phyloP scores from a whole-genome alignment of 2,113 vertebrate genomes.

The Hippocampus mohnikei region DNA sequence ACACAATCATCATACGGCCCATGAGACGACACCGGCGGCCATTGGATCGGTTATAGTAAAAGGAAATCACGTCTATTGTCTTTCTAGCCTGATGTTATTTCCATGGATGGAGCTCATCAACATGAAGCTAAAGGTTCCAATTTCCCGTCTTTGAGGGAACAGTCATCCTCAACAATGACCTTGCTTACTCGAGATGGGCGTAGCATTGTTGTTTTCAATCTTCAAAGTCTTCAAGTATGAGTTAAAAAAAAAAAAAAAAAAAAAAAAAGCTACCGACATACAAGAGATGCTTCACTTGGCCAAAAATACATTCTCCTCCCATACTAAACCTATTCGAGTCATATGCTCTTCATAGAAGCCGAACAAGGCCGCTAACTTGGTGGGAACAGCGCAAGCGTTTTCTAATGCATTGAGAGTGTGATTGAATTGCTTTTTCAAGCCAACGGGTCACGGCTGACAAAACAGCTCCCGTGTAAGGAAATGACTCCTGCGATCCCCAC shows the following conservation, averaged over 20 bases:
- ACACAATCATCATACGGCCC: not conserved
- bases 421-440: conserved; percentile 39
- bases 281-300: not conserved
- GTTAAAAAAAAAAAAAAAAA: not conserved
- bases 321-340: conserved; percentile 33
- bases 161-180: not conserved
- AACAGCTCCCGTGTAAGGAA: conserved; percentile 13
- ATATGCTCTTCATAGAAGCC: conserved; percentile 34
- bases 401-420: conserved; percentile 28
- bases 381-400: conserved; percentile 14
- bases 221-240: not conserved
- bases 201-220: not conserved
- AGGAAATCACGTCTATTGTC: conserved; percentile 53
- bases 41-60: not conserved
- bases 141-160: conserved; percentile 16
- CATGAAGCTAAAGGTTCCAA: conserved; percentile 7
- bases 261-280: not conserved
- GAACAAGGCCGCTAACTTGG: conserved; percentile 9
- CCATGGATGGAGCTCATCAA: conserved; percentile 42
- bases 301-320: not conserved
- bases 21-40: conserved; percentile 12
- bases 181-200: not conserved
- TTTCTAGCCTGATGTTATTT: conserved; percentile 23
- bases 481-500: conserved; percentile 17
- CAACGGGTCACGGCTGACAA: conserved; percentile 28